Percentiles rank a stretch among this genome's conserved stretches.
Evolutionary conservation across 1,140 invertebrate species (phyloP).

Genomic region (Agrilus planipennis): DNA sequence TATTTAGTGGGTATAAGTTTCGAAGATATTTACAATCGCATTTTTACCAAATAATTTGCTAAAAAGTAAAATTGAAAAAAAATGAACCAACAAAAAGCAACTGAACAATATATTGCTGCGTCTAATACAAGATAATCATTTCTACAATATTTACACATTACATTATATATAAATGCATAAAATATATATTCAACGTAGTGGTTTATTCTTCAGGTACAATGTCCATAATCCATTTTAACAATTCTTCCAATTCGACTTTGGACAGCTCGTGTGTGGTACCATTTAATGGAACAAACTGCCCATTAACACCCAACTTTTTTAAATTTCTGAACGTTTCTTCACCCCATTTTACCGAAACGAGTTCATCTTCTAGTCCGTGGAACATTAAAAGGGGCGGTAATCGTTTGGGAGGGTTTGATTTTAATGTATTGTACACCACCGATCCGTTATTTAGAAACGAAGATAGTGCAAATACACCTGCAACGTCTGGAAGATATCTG

Average conservation of each 20-base stretch:
- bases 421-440: slow-evolving; percentile 43
- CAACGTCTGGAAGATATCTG: slow-evolving; percentile 45
- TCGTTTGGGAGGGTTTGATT: slow-evolving; percentile 15
- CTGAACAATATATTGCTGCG: too few species aligned
- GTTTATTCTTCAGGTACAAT: too few species aligned
- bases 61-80: too few species aligned
- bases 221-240: slow-evolving; percentile 41
- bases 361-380: slow-evolving; percentile 39
- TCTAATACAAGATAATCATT: too few species aligned
- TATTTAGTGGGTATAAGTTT: too few species aligned
- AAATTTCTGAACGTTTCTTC: slow-evolving; percentile 37
- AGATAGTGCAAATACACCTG: slow-evolving; percentile 56
- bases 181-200: too few species aligned
- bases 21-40: too few species aligned
- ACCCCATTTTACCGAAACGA: slow-evolving; percentile 44
- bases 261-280: slow-evolving; percentile 44
- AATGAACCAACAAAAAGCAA: too few species aligned
- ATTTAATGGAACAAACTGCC: slow-evolving; percentile 36
- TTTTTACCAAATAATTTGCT: too few species aligned
- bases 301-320: slow-evolving; percentile 36
- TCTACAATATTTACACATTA: too few species aligned
- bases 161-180: too few species aligned
- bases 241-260: slow-evolving; percentile 34
- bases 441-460: slow-evolving; percentile 60
- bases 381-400: slow-evolving; percentile 34